Conservation (phyloP, 2,888 invertebrate genomes). For the Eustalomyia histrio region DNA sequence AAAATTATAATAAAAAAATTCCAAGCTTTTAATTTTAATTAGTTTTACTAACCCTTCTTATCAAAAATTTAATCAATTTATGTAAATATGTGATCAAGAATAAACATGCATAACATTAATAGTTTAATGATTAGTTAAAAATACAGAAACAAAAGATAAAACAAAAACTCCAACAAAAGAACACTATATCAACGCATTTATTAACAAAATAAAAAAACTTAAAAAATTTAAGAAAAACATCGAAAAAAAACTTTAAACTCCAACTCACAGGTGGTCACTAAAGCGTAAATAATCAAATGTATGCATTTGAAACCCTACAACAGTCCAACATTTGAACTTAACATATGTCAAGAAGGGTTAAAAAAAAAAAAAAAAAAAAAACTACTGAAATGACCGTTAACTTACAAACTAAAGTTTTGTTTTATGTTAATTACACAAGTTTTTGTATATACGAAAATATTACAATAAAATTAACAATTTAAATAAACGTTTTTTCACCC, state of each 20-base stretch:
- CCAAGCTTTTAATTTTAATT: neutral
- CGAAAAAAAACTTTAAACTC: neutral
- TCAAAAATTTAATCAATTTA: constrained; percentile 53
- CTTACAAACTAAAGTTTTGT: constrained; percentile 12
- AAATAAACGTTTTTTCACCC: constrained; percentile 17
- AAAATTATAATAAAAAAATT: neutral
- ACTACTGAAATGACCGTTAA: neutral
- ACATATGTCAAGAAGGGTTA: constrained; percentile 38
- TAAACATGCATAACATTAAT: constrained; percentile 46
- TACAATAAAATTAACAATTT: constrained; percentile 34
- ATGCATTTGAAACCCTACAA: neutral
- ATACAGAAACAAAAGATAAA: constrained; percentile 4
- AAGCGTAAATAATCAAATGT: constrained; percentile 75
- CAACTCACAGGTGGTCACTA: constrained; percentile 76
- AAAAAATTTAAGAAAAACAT: constrained; percentile 8
- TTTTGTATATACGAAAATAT: neutral
- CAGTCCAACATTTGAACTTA: neutral
- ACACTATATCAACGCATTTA: constrained; percentile 58
- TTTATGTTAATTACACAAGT: constrained; percentile 43
- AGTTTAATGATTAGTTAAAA: constrained; percentile 28
- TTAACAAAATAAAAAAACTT: constrained; percentile 37
- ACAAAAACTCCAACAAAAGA: constrained; percentile 39
- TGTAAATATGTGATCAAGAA: constrained; percentile 42
- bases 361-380: too few species aligned
- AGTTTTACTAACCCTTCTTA: constrained; percentile 10